Evolutionary conservation across 2,113 vertebrate species (phyloP).

Genomic region (Erinaceus europaeus): DNA sequence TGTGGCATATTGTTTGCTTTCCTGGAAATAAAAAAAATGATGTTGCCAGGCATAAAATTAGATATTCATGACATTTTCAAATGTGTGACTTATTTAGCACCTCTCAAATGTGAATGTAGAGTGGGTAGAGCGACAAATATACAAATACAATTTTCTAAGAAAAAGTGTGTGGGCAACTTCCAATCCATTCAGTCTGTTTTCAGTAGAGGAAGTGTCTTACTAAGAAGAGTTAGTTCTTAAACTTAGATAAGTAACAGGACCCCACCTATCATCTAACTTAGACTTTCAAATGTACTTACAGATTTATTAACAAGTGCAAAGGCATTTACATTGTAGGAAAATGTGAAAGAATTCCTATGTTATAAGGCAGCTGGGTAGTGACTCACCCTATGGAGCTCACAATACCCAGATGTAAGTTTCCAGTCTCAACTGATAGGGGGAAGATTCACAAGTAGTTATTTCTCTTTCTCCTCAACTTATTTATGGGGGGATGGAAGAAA

Average conservation of each 20-base stretch:
- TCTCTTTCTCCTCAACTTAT: too few species aligned
- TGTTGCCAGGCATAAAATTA: conserved; percentile 63
- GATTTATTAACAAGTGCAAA: not conserved
- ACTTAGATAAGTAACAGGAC: conserved; percentile 39
- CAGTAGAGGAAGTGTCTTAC: conserved; percentile 41
- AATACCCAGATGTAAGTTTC: too few species aligned
- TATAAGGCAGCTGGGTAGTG: too few species aligned
- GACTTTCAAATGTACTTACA: not conserved
- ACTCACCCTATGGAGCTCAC: too few species aligned
- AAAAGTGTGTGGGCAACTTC: conserved; percentile 63
- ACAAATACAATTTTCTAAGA: conserved; percentile 67
- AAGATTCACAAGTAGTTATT: too few species aligned
- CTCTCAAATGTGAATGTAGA: conserved; percentile 58
- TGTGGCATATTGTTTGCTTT: conserved; percentile 66
- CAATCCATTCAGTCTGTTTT: conserved; percentile 65
- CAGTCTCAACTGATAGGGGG: too few species aligned
- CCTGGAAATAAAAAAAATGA: conserved; percentile 42
- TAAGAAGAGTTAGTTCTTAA: conserved; percentile 56
- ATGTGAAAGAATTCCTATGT: not conserved
- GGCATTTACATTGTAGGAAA: not conserved
- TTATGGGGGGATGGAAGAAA: too few species aligned
- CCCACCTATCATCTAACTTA: conserved; percentile 13
- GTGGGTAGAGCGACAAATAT: conserved; percentile 60
- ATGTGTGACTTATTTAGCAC: conserved; percentile 68
- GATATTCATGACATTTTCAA: conserved; percentile 71